A percentile compares a stretch with the other conserved stretches of the same genome.
These are phyloP conservation scores for Tuta absoluta DNA, from an alignment of 2,888 invertebrate species.

Conservation along the genomic window DNA sequence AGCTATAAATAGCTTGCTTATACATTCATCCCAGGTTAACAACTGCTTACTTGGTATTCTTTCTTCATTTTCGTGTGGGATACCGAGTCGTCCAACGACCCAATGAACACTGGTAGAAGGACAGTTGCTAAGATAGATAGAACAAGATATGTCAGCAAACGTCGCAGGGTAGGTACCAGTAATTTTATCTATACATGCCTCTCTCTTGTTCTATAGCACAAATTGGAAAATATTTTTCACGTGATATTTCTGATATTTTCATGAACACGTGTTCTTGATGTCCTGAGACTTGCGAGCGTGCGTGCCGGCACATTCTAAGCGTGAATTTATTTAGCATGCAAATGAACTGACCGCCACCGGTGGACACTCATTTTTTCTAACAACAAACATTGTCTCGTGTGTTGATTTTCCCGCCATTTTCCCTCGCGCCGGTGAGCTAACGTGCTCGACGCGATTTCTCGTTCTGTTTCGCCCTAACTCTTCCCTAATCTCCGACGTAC, in stretches of 20 bases:
- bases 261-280: conserved; percentile 42
- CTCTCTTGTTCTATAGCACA: not conserved
- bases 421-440: conserved; percentile 39
- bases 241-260: too few species aligned
- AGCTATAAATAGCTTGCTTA: too few species aligned
- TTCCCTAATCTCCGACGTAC: conserved; percentile 27
- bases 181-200: not conserved
- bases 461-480: conserved; percentile 23
- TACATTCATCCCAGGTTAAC: too few species aligned
- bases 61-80: too few species aligned
- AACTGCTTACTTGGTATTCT: too few species aligned
- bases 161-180: too few species aligned
- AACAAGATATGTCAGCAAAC: too few species aligned
- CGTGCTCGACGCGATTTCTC: conserved; percentile 23
- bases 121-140: too few species aligned
- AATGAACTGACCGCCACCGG: conserved; percentile 69
- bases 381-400: conserved; percentile 64
- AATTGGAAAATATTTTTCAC: not conserved
- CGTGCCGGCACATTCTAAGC: conserved; percentile 80
- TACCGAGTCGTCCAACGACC: too few species aligned
- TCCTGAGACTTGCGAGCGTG: conserved; percentile 61
- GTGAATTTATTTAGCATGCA: conserved; percentile 78
- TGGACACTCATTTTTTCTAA: conserved; percentile 66
- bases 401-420: conserved; percentile 52
- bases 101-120: too few species aligned